A percentile compares a stretch with the other conserved stretches of the same genome.
Evolutionary conservation across 2,113 vertebrate species (phyloP).

Genomic region (crab-eating macaque (Macaca fascicularis)): DNA sequence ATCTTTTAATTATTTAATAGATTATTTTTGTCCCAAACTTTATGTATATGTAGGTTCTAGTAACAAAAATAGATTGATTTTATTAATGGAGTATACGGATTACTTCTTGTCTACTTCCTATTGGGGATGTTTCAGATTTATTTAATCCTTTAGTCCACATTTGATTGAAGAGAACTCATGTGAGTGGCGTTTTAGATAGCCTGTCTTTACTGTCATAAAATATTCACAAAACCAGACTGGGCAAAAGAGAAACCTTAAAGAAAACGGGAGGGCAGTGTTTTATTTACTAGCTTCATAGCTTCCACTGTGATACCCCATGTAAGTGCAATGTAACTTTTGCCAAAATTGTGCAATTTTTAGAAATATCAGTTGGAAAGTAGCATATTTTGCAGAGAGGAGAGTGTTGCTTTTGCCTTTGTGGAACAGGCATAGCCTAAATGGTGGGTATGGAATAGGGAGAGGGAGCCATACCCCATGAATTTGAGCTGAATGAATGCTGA

Average conservation of each 20-base stretch:
- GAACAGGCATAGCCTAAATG: not conserved
- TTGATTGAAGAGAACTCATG: not conserved
- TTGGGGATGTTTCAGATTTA: not conserved
- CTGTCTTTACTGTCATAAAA: not conserved
- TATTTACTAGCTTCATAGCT: not conserved
- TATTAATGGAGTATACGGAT: not conserved
- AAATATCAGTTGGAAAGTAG: not conserved
- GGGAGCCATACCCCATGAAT: not conserved
- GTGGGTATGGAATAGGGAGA: too few relatives aligned
- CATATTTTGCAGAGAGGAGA: not conserved
- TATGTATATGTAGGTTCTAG: not conserved
- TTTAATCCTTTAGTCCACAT: not conserved
- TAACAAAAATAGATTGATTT: not conserved
- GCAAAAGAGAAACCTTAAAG: not conserved
- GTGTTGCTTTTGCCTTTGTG: not conserved
- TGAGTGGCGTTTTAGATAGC: not conserved
- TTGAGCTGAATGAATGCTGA: not conserved
- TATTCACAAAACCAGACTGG: not conserved
- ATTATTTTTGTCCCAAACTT: not conserved
- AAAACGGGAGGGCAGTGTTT: not conserved
- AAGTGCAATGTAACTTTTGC: not conserved
- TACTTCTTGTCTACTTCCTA: not conserved
- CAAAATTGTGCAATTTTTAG: not conserved
- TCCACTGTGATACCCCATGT: not conserved
- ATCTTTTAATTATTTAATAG: not conserved